Percentiles rank a stretch among this genome's conserved stretches.
Conservation (phyloP, 2,113 vertebrate species). For the Pleuronectes platessa region DNA sequence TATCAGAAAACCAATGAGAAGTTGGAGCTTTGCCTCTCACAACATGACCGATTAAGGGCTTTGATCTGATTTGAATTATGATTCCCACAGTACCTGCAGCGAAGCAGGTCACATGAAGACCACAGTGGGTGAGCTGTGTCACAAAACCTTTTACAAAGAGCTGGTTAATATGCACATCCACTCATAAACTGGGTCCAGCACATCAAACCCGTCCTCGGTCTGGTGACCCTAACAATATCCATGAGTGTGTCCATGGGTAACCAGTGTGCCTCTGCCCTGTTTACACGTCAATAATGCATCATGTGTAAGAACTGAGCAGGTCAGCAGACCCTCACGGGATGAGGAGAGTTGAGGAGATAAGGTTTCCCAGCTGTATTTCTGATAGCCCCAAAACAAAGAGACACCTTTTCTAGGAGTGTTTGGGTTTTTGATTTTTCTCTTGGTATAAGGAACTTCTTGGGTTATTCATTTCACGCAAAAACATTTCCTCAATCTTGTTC, state of each 20-base stretch:
- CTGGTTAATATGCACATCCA: neutral
- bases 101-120: neutral
- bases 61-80: conserved; percentile 6
- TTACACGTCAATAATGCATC: conserved; percentile 65
- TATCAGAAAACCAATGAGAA: neutral
- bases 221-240: neutral
- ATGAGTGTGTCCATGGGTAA: conserved; percentile 29
- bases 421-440: neutral
- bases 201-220: neutral
- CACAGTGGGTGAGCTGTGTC: neutral
- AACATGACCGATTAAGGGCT: neutral
- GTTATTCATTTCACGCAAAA: neutral
- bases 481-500: neutral
- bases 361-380: conserved; percentile 28
- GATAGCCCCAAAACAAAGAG: conserved; percentile 12
- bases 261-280: conserved; percentile 40
- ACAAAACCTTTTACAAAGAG: neutral
- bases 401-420: neutral
- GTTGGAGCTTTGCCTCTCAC: no score
- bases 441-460: neutral
- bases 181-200: neutral
- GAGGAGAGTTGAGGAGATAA: conserved; percentile 32
- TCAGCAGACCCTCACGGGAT: conserved; percentile 39
- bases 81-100: neutral
- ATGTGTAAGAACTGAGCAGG: conserved; percentile 31